These are phyloP conservation scores for Cyphomyrus plagiostoma DNA, from an alignment of 2,113 vertebrate species.

Conservation along the genomic window DNA sequence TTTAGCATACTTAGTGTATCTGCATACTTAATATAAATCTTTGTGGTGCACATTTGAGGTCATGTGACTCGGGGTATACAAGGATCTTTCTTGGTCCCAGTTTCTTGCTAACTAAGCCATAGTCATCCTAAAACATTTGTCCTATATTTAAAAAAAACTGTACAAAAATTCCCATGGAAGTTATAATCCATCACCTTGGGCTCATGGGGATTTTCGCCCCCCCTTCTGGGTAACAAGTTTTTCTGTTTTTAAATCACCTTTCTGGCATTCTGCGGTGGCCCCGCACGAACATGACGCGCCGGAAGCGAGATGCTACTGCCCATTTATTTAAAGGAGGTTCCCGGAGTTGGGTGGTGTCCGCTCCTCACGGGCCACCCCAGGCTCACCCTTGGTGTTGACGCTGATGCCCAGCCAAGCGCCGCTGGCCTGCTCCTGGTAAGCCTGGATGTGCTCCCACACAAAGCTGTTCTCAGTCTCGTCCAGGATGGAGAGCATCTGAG, in stretches of 20 bases:
- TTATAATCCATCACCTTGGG: neutral
- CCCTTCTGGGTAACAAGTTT: neutral
- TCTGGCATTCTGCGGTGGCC: neutral
- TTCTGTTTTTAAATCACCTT: slow-evolving; percentile 3
- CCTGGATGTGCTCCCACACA: slow-evolving; percentile 90
- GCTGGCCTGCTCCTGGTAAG: slow-evolving; percentile 66
- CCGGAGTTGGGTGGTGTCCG: neutral
- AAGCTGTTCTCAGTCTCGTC: slow-evolving; percentile 91
- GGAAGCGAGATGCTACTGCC: neutral
- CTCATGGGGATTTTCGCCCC: neutral
- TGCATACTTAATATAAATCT: neutral
- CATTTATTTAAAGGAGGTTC: neutral
- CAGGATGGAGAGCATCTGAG: slow-evolving; percentile 78
- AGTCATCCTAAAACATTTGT: neutral
- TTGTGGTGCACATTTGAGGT: neutral
- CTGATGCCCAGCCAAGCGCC: slow-evolving; percentile 94
- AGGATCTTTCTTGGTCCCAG: neutral
- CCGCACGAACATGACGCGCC: neutral
- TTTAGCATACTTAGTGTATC: neutral
- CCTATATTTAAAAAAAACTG: neutral
- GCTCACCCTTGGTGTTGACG: slow-evolving; percentile 80
- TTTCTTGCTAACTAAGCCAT: neutral
- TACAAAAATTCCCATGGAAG: neutral
- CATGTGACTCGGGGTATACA: neutral
- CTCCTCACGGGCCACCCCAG: neutral